These are phyloP conservation scores for Triplophysa bombifrons DNA, from an alignment of 2,797 vertebrate genomes.

Conservation along the genomic window DNA sequence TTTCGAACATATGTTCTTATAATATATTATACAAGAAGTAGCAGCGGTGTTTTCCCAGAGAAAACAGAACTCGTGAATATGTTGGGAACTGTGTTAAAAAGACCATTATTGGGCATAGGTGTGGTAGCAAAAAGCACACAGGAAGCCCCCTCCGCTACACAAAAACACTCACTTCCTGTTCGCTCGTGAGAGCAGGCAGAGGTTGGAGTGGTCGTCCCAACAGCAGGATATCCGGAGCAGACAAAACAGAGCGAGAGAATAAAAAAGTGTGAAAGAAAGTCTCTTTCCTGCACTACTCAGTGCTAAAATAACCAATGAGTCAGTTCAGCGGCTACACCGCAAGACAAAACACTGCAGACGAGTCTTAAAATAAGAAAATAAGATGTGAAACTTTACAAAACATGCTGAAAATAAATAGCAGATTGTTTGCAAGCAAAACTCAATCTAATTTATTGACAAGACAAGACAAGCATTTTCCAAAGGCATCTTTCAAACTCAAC, in stretches of 20 bases:
- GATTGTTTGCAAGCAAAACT: too few relatives aligned
- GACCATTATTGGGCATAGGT: conserved; percentile 29
- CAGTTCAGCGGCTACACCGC: background rate
- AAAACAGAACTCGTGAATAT: background rate
- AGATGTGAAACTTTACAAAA: background rate
- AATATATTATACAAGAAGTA: background rate
- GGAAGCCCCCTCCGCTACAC: conserved; percentile 27
- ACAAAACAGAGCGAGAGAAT: conserved; percentile 10
- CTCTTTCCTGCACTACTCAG: conserved; percentile 22
- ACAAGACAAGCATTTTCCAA: too few relatives aligned
- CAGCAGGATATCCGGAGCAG: conserved; percentile 46
- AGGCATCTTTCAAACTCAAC: too few relatives aligned
- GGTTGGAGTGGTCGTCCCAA: background rate
- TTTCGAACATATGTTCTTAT: too few relatives aligned
- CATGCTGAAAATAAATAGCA: background rate
- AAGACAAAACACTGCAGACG: background rate
- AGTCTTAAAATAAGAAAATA: background rate
- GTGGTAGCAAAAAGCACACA: conserved; percentile 14
- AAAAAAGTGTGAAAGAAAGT: background rate
- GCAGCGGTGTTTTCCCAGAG: background rate
- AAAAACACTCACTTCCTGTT: conserved; percentile 43
- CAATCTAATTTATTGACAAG: too few relatives aligned
- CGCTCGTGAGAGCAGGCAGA: background rate
- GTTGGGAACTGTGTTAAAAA: background rate
- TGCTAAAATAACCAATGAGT: background rate